Evolutionary conservation across 2,888 invertebrate species (phyloP).

Genomic region (Amiota minor): DNA sequence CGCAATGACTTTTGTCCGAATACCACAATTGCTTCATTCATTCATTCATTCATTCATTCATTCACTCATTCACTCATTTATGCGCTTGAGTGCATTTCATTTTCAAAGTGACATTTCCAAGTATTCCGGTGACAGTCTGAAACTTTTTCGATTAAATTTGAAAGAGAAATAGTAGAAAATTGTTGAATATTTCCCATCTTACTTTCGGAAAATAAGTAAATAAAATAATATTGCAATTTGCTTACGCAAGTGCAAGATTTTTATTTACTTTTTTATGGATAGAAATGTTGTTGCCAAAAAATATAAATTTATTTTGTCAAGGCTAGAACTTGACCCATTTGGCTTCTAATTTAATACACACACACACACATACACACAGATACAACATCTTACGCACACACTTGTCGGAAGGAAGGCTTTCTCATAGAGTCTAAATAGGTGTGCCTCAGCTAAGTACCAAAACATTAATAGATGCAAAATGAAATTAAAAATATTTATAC

Average conservation of each 20-base stretch:
- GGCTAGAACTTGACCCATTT: slow-evolving; percentile 61
- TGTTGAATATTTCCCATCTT: slow-evolving; percentile 1
- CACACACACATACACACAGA: no score
- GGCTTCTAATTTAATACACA: slow-evolving; percentile 35
- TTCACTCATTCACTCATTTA: neutral
- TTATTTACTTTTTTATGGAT: neutral
- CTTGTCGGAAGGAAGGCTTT: no score
- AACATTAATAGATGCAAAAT: neutral
- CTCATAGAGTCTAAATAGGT: neutral
- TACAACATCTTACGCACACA: no score
- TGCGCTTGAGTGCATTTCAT: neutral
- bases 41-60: neutral
- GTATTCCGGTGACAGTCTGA: neutral
- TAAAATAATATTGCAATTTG: neutral
- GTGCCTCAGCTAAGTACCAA: neutral
- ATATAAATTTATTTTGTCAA: slow-evolving; percentile 41
- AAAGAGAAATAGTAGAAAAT: neutral
- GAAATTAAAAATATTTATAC: slow-evolving; percentile 6
- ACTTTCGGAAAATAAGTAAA: neutral
- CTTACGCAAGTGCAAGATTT: neutral
- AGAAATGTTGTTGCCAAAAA: neutral
- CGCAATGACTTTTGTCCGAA: neutral
- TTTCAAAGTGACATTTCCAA: neutral
- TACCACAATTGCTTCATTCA: neutral
- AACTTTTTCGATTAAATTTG: neutral